Conservation (phyloP, 2,888 invertebrate genomes). For the Aromia moschata region DNA sequence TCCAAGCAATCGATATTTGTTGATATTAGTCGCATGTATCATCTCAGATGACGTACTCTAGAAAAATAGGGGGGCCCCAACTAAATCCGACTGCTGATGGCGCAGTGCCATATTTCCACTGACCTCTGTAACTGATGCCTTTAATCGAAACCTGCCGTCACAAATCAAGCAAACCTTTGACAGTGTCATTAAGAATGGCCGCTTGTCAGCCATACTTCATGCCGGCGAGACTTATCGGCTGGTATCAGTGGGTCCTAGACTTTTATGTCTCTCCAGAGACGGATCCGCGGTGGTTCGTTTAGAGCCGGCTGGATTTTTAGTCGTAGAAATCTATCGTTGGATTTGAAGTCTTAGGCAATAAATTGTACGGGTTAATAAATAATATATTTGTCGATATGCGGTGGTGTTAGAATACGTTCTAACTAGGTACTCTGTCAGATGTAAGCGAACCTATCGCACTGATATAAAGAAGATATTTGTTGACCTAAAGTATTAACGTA, state of each 20-base stretch:
- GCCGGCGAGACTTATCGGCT: conserved; percentile 53
- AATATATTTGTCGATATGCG: no score
- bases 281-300: conserved; percentile 26
- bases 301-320: no score
- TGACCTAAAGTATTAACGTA: no score
- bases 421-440: no score
- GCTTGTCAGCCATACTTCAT: conserved; percentile 62
- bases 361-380: no score
- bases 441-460: no score
- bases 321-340: no score
- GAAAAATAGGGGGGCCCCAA: conserved; percentile 14
- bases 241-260: conserved; percentile 51
- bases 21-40: conserved; percentile 33
- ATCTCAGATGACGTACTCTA: conserved; percentile 30
- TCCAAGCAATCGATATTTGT: conserved; percentile 6
- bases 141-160: conserved; percentile 63
- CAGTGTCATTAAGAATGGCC: conserved; percentile 63
- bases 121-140: conserved; percentile 62
- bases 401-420: no score
- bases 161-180: conserved; percentile 63
- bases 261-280: conserved; percentile 42
- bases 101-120: conserved; percentile 59
- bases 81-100: conserved; percentile 41
- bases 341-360: no score
- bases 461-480: no score